Base-by-base conservation (phyloP, 2,797 vertebrate species). In the Otus scops region DNA sequence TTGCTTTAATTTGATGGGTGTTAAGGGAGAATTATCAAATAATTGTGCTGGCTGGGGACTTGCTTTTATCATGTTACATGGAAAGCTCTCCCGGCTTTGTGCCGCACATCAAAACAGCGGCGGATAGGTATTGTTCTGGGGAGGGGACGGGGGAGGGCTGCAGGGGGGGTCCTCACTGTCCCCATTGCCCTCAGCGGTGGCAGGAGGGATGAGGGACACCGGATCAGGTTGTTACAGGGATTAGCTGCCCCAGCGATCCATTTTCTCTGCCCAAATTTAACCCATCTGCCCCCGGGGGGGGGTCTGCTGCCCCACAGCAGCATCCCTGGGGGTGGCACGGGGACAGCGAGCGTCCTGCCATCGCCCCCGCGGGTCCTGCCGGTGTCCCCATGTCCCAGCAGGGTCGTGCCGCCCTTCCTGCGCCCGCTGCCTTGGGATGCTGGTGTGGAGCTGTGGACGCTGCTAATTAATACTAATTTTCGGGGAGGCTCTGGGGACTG, bases 1-100 rank as follows among this genome's bases (percentile, higher is more conserved):
- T 95, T 74, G 95, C 96, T 97, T 97, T 97, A 94, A 98, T 98
- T 97, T 97, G 97, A 97, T 97, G 98, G 97, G 98, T 97, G 96
- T 97, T 97, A 97, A 97, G 97, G 97, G 98, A 98, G 97, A 97
- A 97, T 97, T 97, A 98, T 96, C 94, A 93, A 95, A 96, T 98
- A 95, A 96, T 97, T 95, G 38, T 85, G 81, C 97, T 96, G 95
- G 97, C 91, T 90, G 93, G 97, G 96, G 97, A 95, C 95, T 92
- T 82, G 97, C 96, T 97, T 97, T 97, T 93, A 92, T 96, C 95
- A 34, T 53, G 92, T 92, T 96, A 95, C 92, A 73, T 38, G 90
- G 85, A 94, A 93, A 93, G 87, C 78, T 69, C 45, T 73, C 39
- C 43, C 38, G 76, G 95, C 95, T 96, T 95, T 92, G 95, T 92